phyloP scores from a whole-genome alignment of 2,797 vertebrate species.

The Poliocrania exsul region DNA sequence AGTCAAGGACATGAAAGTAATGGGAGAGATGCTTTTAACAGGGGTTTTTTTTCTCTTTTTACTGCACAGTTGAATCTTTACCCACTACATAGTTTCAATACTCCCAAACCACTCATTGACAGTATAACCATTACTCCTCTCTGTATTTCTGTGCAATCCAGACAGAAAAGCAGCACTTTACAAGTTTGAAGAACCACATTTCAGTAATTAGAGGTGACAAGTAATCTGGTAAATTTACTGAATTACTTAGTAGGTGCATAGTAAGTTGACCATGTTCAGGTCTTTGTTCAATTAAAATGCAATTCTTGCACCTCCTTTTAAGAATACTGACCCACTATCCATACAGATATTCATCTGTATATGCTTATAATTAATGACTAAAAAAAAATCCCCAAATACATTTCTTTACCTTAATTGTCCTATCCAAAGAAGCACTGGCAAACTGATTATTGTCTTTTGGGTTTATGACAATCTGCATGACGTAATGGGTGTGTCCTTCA shows the following conservation, averaged over 20 bases:
- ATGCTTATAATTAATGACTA: not conserved
- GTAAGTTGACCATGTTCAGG: not conserved
- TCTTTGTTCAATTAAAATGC: not conserved
- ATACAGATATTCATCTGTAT: not conserved
- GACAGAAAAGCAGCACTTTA: not conserved
- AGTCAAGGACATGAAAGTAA: not conserved
- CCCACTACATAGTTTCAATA: not conserved
- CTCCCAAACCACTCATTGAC: not conserved
- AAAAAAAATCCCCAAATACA: not conserved
- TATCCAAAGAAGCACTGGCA: constrained; percentile 95
- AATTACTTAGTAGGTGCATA: not conserved
- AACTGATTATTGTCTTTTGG: constrained; percentile 99
- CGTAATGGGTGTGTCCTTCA: constrained; percentile 98
- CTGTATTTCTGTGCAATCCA: not conserved
- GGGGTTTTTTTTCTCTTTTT: not conserved
- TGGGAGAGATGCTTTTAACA: not conserved
- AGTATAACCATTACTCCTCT: not conserved
- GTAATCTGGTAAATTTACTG: not conserved
- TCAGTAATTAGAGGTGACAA: not conserved
- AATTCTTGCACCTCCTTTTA: not conserved
- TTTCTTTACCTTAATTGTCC: constrained; percentile 92
- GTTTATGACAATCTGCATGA: constrained; percentile 99
- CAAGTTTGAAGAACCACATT: not conserved
- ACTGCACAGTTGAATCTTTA: not conserved
- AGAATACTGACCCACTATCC: not conserved